phyloP scores from a whole-genome alignment of 2,888 invertebrate species.

The Yponomeuta plumbellus region DNA sequence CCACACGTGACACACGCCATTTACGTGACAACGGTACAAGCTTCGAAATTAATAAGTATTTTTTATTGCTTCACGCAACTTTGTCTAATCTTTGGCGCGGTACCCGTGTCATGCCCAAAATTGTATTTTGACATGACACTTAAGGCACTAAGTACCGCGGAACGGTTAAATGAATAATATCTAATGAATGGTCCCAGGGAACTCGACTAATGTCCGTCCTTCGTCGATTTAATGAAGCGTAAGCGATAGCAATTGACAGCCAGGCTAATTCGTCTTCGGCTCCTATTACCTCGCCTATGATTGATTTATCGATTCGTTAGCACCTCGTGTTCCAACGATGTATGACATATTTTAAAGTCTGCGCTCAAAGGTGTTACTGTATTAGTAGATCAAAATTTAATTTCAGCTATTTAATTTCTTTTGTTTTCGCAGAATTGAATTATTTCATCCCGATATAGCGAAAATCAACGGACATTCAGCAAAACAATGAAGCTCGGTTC shows the following conservation, averaged over 20 bases:
- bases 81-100: slow-evolving; percentile 23
- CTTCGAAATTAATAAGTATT: neutral
- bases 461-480: too few species aligned
- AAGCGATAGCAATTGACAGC: slow-evolving; percentile 42
- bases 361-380: too few species aligned
- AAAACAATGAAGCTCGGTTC: neutral
- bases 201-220: slow-evolving; percentile 27
- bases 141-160: slow-evolving; percentile 35
- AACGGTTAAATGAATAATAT: slow-evolving; percentile 42
- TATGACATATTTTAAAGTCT: too few species aligned
- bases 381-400: too few species aligned
- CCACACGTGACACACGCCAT: neutral
- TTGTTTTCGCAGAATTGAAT: neutral
- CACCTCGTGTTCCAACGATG: neutral
- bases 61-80: neutral
- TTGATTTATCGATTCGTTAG: slow-evolving; percentile 17
- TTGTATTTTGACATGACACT: slow-evolving; percentile 39
- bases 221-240: slow-evolving; percentile 33
- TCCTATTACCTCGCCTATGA: slow-evolving; percentile 27
- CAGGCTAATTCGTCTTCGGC: slow-evolving; percentile 31
- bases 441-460: neutral
- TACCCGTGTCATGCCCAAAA: slow-evolving; percentile 17
- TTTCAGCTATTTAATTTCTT: too few species aligned
- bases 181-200: slow-evolving; percentile 33
- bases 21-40: slow-evolving; percentile 2